A percentile compares a stretch with the other conserved stretches of the same genome.
These are phyloP conservation scores for Origma solitaria DNA, from an alignment of 2,113 vertebrate genomes.

Conservation along the genomic window DNA sequence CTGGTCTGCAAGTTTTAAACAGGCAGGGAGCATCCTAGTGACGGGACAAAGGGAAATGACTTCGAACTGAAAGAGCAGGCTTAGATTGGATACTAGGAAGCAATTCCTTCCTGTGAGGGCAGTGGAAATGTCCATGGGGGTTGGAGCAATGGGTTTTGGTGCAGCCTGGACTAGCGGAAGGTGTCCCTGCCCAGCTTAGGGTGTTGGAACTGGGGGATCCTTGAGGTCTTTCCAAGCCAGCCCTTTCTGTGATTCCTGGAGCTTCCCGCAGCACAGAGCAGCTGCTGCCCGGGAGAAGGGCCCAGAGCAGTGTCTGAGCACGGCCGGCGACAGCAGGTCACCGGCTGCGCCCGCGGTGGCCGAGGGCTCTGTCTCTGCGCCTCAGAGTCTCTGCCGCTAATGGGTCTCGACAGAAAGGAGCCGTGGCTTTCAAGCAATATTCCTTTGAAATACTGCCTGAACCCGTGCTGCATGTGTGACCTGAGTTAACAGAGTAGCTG, in stretches of 20 bases:
- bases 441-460: not conserved
- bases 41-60: not conserved
- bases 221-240: not conserved
- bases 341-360: accelerated
- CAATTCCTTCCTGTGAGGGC: not conserved
- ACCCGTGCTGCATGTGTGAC: not conserved
- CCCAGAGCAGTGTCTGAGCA: not conserved
- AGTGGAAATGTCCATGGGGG: not conserved
- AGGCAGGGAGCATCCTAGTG: not conserved
- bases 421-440: not conserved
- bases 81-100: not conserved
- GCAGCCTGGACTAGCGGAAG: not conserved
- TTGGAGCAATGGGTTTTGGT: not conserved
- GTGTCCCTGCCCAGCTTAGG: not conserved
- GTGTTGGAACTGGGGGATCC: not conserved
- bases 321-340: accelerated
- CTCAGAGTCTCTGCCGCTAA: not conserved
- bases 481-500: not conserved
- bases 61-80: not conserved
- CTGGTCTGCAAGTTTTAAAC: not conserved
- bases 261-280: not conserved
- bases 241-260: not conserved
- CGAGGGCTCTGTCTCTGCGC: accelerated
- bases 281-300: not conserved
- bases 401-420: not conserved